phyloP scores from a whole-genome alignment of 2,797 vertebrate genomes.

The Alosa sapidissima region DNA sequence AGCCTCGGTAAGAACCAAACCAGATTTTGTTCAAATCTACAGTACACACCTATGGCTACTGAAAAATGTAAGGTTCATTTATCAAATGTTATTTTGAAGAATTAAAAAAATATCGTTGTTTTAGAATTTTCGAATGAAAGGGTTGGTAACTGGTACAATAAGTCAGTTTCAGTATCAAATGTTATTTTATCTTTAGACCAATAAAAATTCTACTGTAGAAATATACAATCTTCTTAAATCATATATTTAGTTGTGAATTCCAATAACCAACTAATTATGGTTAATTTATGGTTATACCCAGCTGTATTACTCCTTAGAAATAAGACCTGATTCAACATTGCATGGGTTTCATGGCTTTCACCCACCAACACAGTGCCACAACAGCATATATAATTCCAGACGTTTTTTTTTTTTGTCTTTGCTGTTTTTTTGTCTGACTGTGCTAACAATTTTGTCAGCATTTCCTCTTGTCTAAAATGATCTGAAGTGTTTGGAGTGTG shows the following conservation, averaged over 20 bases:
- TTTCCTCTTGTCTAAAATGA: slow-evolving; percentile 26
- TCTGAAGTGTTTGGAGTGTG: slow-evolving; percentile 22
- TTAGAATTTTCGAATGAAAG: no score
- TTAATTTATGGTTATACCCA: no score
- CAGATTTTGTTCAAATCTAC: no score
- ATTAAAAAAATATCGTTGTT: no score
- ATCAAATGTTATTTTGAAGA: no score
- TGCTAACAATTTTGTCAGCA: slow-evolving; percentile 1
- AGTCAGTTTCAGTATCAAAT: not conserved
- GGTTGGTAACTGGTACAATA: no score
- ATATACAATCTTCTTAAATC: no score
- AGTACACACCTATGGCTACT: no score
- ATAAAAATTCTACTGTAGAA: not conserved
- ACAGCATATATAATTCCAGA: not conserved
- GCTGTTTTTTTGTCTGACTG: slow-evolving; percentile 6
- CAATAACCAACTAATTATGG: not conserved
- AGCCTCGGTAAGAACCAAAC: no score
- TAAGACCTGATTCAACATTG: not conserved
- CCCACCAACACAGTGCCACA: not conserved
- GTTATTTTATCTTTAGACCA: not conserved
- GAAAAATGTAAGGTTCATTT: no score
- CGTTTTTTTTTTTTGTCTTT: not conserved
- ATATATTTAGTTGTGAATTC: no score
- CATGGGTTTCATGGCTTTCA: not conserved
- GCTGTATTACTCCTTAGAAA: not conserved